Base-by-base conservation (phyloP, 2,797 vertebrate genomes). In the Acanthurus leucopareius region DNA sequence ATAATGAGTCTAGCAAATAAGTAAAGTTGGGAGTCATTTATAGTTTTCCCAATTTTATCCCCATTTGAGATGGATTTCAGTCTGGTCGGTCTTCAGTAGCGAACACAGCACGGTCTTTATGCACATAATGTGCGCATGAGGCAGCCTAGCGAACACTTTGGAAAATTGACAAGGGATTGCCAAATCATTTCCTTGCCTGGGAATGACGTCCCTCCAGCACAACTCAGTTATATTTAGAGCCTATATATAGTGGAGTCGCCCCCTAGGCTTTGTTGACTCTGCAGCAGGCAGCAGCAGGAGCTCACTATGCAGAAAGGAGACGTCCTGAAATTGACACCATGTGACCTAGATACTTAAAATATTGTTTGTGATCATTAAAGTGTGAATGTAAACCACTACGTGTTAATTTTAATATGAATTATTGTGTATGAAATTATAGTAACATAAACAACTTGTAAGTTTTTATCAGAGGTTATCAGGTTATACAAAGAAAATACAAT, bases 191-290 rank as follows among this genome's bases (percentile, higher is more conserved):
- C 74, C 88, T 79, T 75, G 82, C 79, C 69, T 88, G 84, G 88
- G 82, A 87, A 90, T 95, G 94, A 95, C 96, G 95, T 92, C 68
- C 48, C 77, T 86, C 73, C 78, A 65, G 84, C 91, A 74, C 91
- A 85, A 93, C 91, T 84, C 93, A 84, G 95, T 95, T 96, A 96
- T 96, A 96, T 96, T 96, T 96, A 96, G 96, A 94, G 83, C 94
- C 95, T 96, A 92, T 96, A 95, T 95, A 96, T 84, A 92, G 84
- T 80, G 89, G 90, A 94, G 93, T 90, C 93, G 93, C 94, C 94
- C 94, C 84, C 92, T 94, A 92, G 88, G 83, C 83, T 83, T 85
- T 90, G 89, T 87, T 91, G 92, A 89, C 86, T 91, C 73, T 82
- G 80, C 88, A 78, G 84, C 81, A 65, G 73, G 75, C 78, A 67